These are phyloP conservation scores for Neotoxoptera formosana DNA, from an alignment of 1,140 invertebrate species.

Conservation along the genomic window DNA sequence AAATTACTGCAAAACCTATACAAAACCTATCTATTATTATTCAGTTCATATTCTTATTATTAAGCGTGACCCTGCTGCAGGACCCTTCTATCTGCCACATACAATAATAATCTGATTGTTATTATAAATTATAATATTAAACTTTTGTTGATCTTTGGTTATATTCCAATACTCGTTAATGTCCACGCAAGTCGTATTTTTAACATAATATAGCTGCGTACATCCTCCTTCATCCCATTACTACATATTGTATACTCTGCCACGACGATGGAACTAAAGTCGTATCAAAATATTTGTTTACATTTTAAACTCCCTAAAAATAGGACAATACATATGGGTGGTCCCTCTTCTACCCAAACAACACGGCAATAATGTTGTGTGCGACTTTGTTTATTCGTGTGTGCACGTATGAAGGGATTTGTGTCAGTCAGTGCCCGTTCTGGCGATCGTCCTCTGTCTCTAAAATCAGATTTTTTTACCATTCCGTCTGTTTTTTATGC, in stretches of 20 bases:
- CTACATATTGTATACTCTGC: background rate
- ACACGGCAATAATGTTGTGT: constrained; percentile 51
- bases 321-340: constrained; percentile 52
- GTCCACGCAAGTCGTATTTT: constrained; percentile 15
- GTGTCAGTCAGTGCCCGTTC: constrained; percentile 54
- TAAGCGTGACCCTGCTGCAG: background rate
- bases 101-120: background rate
- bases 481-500: constrained; percentile 49
- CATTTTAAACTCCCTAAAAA: constrained; percentile 42
- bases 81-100: background rate
- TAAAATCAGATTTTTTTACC: background rate
- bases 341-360: constrained; percentile 16
- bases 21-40: background rate
- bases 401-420: constrained; percentile 1
- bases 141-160: constrained; percentile 12
- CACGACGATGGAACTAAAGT: constrained; percentile 16
- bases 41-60: background rate
- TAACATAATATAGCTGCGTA: background rate
- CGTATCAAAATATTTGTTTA: constrained; percentile 57
- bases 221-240: background rate
- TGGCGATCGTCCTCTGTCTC: constrained; percentile 54
- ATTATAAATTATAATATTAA: background rate
- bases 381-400: constrained; percentile 56
- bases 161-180: constrained; percentile 26
- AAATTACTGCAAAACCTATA: background rate